Evolutionary conservation across 2,888 invertebrate genomes (phyloP), one percentile per base, ranked within the genome.

Genomic region (Melitaea athalia): DNA sequence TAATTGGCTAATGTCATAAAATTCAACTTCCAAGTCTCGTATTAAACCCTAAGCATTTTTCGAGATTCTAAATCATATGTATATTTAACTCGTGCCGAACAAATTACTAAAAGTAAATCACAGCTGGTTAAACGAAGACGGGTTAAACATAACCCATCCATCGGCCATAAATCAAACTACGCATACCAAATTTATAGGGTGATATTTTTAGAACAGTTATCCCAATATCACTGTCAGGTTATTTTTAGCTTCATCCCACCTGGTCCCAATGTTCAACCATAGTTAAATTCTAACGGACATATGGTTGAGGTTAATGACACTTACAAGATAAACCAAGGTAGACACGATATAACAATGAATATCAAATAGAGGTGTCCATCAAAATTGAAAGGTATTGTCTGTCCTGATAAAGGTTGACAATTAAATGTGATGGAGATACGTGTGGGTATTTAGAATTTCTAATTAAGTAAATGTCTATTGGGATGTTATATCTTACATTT

Each of bases 191-290:
- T 57, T 57, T 42, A 38, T 61, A 55, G 67, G 67, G 49, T 60
- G 61, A 24, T 67, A 62, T 67, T 67, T 62, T 62, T 67, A 49
- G 61, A 38, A 55, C 14, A 33, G n/a, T 55, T 33, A 55, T 55
- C 53, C 33, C 33, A 42, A 57, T 57, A 57, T 57, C 42, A 57
- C n/a, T 15, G 42, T 57, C 15, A 15, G 8, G 15, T 57, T n/a
- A 57, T 57, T 42, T 57, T 57, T 57, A 57, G 38, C 7, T 42
- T 38, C 33, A 11, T 11, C 55, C 31, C 67, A 67, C 61, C 61
- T 67, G 67, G 71, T 42, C 63, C 50, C 57, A 65, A 47, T 69
- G 59, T 62, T 69, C 74, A 72, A 74, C 70, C 73, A 70, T 66
- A 63, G 72, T 74, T 69, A 70, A 72, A 67, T 50, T 69, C 67